Base-by-base conservation (phyloP, 2,888 invertebrate species). In the Platycnemis pennipes region DNA sequence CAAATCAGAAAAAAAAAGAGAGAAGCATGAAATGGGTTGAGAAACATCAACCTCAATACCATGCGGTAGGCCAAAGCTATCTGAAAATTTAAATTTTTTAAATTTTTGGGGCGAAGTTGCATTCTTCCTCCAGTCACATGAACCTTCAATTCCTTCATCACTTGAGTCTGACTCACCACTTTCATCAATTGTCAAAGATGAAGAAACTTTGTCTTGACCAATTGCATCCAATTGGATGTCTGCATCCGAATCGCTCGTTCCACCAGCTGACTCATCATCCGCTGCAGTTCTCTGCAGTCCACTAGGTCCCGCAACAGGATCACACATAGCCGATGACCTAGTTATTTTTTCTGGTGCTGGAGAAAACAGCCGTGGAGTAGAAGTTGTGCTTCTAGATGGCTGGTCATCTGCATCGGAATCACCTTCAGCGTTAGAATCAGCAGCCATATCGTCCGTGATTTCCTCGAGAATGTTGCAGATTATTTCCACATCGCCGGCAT, bases 41-140 rank as follows among this genome's bases (percentile, higher is more conserved):
- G 87, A 87, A 87, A 87, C 56, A 56, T 56, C 56, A 56, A 56
- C 56, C 22, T 56, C 56, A 56, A 56, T 56, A 56, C 56, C 56
- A 56, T 56, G 56, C 22, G 56, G 19, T 56, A 7, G 19, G 7
- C 5, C 56, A 56, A 56, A 56, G 22, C 22, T 22, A 11, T 56
- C 56, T 16, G 56, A 56, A 56, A 56, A 56, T 56, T 56, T 11
- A 56, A 56, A 56, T 22, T 56, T 56, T 56, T 56, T 56, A 56
- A 56, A 56, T 56, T 56, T 56, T 22, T 56, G 11, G 11, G 56
- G 56, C 22, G 56, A 22, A 16, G 56, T 16, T 16, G 22, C 11
- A 56, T 11, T 56, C 56, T 56, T 56, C 56, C 13, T 56, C 56
- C 56, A 56, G 13, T 56, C 56, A 56, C 22, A 11, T 22, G 11